phyloP scores from a whole-genome alignment of 2,888 invertebrate species.

The Synergus itoensis region DNA sequence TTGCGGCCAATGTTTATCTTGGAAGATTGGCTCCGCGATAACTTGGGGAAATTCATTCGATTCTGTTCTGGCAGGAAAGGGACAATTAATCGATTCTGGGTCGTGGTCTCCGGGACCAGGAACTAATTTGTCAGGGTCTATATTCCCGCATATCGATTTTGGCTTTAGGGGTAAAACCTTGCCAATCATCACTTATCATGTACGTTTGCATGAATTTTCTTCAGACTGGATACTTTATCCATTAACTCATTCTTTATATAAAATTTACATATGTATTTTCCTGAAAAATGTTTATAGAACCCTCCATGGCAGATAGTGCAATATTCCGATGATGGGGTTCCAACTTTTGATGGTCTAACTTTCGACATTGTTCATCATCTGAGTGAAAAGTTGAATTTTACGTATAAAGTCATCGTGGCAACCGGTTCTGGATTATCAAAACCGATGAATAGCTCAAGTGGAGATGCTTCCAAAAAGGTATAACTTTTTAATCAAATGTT shows the following conservation, averaged over 20 bases:
- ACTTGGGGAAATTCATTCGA: constrained; percentile 81
- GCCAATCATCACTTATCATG: constrained; percentile 88
- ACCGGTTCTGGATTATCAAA: constrained; percentile 44
- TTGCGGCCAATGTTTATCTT: constrained; percentile 72
- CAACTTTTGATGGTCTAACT: constrained; percentile 84
- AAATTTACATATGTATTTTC: background rate
- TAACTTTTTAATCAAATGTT: background rate
- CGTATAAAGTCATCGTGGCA: constrained; percentile 79
- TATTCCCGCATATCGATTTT: constrained; percentile 89
- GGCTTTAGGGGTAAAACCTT: constrained; percentile 88
- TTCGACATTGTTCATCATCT: constrained; percentile 90
- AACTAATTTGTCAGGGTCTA: constrained; percentile 82
- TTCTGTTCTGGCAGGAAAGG: constrained; percentile 65
- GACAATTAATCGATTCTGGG: constrained; percentile 81
- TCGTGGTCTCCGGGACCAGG: constrained; percentile 88
- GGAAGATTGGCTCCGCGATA: constrained; percentile 80
- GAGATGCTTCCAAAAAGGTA: constrained; percentile 41
- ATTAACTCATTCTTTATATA: too few species aligned
- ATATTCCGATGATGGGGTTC: constrained; percentile 81
- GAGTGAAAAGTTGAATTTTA: constrained; percentile 89
- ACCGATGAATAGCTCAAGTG: constrained; percentile 31
- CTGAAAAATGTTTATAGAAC: constrained; percentile 81
- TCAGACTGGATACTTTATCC: too few species aligned
- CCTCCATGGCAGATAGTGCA: constrained; percentile 92
- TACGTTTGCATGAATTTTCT: constrained; percentile 76